These are phyloP conservation scores for Columba janthina DNA, from an alignment of 2,113 vertebrate genomes.

Conservation along the genomic window DNA sequence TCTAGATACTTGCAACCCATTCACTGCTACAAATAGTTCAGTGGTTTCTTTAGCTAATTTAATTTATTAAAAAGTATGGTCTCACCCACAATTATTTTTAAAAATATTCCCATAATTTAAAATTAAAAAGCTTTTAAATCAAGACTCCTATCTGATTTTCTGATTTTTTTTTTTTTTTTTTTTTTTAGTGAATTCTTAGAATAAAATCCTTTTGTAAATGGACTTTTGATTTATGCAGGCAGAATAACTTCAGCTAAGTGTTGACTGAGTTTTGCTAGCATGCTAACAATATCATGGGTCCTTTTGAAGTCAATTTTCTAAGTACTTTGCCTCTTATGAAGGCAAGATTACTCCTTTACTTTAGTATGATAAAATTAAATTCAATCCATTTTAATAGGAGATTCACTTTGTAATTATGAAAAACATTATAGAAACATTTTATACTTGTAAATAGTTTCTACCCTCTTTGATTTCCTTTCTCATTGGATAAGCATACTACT, in stretches of 20 bases:
- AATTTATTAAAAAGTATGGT: neutral
- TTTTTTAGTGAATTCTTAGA: neutral
- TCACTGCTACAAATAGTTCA: neutral
- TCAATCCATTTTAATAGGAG: neutral
- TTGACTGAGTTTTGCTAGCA: neutral
- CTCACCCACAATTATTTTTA: neutral
- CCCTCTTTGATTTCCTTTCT: neutral
- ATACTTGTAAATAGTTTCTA: neutral
- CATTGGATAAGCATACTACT: neutral
- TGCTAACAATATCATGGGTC: neutral
- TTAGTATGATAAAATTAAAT: constrained; percentile 1
- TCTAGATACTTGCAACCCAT: neutral
- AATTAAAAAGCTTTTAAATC: neutral
- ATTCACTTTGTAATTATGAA: neutral
- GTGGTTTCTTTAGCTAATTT: neutral
- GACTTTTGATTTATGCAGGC: neutral
- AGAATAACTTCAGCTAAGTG: neutral
- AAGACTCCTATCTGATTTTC: neutral
- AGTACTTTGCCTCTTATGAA: neutral
- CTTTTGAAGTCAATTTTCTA: neutral
- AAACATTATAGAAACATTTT: neutral
- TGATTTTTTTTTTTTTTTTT: no score
- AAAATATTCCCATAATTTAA: neutral
- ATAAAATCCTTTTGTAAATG: neutral
- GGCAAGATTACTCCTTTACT: neutral